Evolutionary conservation across 1,140 invertebrate genomes (phyloP).

Genomic region (Cherax destructor): DNA sequence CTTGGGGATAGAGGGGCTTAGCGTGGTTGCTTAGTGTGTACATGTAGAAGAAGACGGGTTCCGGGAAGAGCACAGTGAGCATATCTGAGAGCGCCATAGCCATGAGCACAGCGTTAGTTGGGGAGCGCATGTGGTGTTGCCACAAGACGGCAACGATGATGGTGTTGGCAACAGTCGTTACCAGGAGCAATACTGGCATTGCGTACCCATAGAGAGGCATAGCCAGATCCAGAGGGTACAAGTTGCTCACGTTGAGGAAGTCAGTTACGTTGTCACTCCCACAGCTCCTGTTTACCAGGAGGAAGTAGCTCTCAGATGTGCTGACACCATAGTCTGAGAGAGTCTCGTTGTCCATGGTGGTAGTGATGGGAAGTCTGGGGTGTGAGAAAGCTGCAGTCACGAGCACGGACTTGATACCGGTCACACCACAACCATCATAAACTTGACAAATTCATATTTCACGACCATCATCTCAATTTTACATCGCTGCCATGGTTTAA

Average conservation of each 20-base stretch:
- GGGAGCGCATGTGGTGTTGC: slow-evolving; percentile 81
- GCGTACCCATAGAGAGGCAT: slow-evolving; percentile 83
- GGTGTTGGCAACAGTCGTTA: slow-evolving; percentile 93
- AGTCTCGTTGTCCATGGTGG: slow-evolving; percentile 5
- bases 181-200: slow-evolving; percentile 88
- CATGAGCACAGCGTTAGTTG: slow-evolving; percentile 83
- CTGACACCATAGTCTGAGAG: neutral
- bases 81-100: slow-evolving; percentile 95
- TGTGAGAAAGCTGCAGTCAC: too few relatives aligned
- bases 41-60: slow-evolving; percentile 90
- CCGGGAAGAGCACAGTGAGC: slow-evolving; percentile 91
- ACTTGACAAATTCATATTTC: too few relatives aligned
- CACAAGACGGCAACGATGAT: slow-evolving; percentile 86
- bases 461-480: too few relatives aligned
- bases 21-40: slow-evolving; percentile 91
- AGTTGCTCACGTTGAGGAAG: slow-evolving; percentile 33
- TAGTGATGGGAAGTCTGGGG: neutral
- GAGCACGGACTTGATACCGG: too few relatives aligned
- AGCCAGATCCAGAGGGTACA: slow-evolving; percentile 79
- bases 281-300: neutral
- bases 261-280: neutral
- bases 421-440: too few relatives aligned
- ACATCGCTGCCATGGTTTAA: too few relatives aligned
- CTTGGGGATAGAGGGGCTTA: slow-evolving; percentile 83
- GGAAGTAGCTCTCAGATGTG: neutral